Evolutionary conservation across 2,113 vertebrate genomes (phyloP), one percentile per base, ranked within the genome.

Genomic region (Calyptomena viridis): DNA sequence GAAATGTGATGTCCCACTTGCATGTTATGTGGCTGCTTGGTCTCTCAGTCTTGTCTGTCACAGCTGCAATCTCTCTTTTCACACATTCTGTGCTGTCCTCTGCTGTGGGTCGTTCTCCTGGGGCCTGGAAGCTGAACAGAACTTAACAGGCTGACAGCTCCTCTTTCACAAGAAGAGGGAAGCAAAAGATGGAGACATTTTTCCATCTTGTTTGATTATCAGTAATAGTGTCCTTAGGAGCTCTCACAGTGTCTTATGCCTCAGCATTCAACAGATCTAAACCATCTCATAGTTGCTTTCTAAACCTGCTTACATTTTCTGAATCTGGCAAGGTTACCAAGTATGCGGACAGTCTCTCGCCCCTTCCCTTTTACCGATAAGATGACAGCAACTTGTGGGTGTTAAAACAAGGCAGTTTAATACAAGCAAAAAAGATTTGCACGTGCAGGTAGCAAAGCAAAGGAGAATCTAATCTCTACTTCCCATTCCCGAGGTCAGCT

Each of bases 1-100:
- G 69, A 62, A 89, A 40, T 17, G 10, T 25, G 16, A 8, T 55
- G 52, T 56, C 49, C 35, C 10, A 35, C 17, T 58, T 64, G 18
- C 0, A 1, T 44, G 24, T 50, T 80, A 47, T 0, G 0, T 22
- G 52, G 19, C 46, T 62, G 30, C 74, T 63, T 33, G 14, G 14
- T 74, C 40, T 90, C 56, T 52, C 3, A 4, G 3, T 69, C 30
- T n/a, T 62, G 18, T 64, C 0, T 62, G 27, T 59, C 0, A 0
- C 10, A 39, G 21, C 68, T 64, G 24, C 15, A 15, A 40, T 28
- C 28, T 74, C 30, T 68, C 44, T 78, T 66, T 42, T 78, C 60
- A n/a, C 55, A 53, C 9, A 31, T 55, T 21, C 37, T 8, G 5
- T 46, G 14, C 58, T 76, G n/a, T 19, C 35, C 49, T 3, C 27